Base-by-base conservation (phyloP, 2,888 invertebrate species). In the Graphium colonna region DNA sequence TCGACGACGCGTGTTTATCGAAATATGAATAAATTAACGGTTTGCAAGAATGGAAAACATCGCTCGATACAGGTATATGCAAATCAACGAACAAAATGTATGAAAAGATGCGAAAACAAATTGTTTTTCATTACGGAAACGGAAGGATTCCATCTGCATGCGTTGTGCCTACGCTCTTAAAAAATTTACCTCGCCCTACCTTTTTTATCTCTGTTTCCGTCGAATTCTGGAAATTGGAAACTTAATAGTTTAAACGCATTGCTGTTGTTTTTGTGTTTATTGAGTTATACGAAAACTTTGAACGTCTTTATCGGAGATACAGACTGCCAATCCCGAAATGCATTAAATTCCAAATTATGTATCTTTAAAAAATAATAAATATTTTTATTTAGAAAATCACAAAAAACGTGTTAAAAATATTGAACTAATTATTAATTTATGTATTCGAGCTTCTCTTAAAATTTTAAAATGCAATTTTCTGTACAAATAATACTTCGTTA, bases 91-190 rank as follows among this genome's bases (percentile, higher is more conserved):
- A 7, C 31, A 31, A 31, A 31, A 9, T 1, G 31, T 10, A 31
- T 31, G 13, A 43, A 43, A 43, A 9, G 12, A 12, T 12, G 9
- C 9, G 28, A 45, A 40, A 52, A 46, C 40, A 15, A 46, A 41
- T 46, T 46, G 10, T 21, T 38, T 47, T 52, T 42, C 26, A 36
- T 47, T 42, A 26, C 17, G 42, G 13, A 13, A 43, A 42, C 42
- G 36, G n/a, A 52, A 47, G 31, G 36, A 38, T 52, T 52, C 42
- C 47, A 52, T 52, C 47, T 46, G 47, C 52, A 47, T 47, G 47
- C 52, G 33, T 40, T 47, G 31, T 38, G 47, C 40, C 13, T 40
- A 33, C 41, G 40, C 39, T 31, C 10, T 38, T 46, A 17, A 52
- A 45, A 47, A 52, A 52, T 47, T 46, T 40, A 46, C 13, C 31